Percentiles rank a stretch among this genome's conserved stretches.
These are phyloP conservation scores for Tuta absoluta DNA, from an alignment of 2,888 invertebrate species.

Conservation along the genomic window DNA sequence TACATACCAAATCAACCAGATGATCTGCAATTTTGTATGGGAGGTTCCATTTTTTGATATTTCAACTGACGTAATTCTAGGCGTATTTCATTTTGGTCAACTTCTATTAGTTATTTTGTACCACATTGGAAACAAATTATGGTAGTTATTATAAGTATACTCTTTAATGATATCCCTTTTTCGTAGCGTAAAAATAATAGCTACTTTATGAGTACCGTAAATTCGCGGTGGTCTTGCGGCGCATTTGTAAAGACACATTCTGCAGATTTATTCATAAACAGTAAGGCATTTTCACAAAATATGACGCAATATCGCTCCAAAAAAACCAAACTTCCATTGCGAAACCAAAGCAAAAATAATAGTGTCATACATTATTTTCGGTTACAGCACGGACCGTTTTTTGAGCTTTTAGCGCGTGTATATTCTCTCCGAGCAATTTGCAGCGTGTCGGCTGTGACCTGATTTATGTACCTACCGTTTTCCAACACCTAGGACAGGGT, in stretches of 20 bases:
- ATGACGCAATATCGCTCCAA: conserved; percentile 1
- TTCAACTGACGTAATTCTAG: too few species aligned
- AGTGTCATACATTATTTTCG: conserved; percentile 30
- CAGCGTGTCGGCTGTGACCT: conserved; percentile 23
- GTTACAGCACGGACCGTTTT: conserved; percentile 25
- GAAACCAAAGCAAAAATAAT: conserved; percentile 15
- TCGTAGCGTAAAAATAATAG: too few species aligned
- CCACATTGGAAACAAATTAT: too few species aligned
- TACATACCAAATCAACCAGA: too few species aligned
- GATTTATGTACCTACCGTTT: conserved; percentile 27
- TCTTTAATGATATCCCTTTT: too few species aligned
- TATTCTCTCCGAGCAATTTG: conserved; percentile 30
- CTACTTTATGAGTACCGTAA: neutral
- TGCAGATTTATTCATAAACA: neutral
- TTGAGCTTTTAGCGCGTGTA: conserved; percentile 31
- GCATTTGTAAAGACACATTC: neutral
- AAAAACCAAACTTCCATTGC: neutral
- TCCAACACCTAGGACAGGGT: conserved; percentile 15
- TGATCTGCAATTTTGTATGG: too few species aligned
- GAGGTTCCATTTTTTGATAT: too few species aligned
- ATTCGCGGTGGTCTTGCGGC: neutral
- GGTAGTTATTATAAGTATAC: too few species aligned
- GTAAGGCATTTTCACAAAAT: conserved; percentile 2
- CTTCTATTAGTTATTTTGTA: too few species aligned
- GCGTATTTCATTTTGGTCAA: too few species aligned